These are phyloP conservation scores for Ondatra zibethicus DNA, from an alignment of 2,113 vertebrate genomes.

Conservation along the genomic window DNA sequence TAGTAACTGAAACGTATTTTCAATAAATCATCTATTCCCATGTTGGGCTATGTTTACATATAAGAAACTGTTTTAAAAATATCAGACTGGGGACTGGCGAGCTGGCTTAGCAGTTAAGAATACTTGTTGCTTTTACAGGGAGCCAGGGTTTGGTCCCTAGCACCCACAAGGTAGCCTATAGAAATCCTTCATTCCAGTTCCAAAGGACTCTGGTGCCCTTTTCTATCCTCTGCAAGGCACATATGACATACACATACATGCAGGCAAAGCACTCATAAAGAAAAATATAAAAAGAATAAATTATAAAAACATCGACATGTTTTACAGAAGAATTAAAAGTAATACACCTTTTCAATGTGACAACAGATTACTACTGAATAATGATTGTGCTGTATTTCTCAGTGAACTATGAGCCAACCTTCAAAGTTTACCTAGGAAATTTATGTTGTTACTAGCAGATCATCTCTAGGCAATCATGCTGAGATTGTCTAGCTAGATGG, in stretches of 20 bases:
- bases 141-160: not conserved
- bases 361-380: not conserved
- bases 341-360: not conserved
- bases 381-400: not conserved
- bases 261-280: not conserved
- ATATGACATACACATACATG: not conserved
- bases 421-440: not conserved
- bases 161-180: not conserved
- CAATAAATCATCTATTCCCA: not conserved
- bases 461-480: not conserved
- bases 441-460: not conserved
- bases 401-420: too few species aligned
- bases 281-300: not conserved
- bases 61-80: constrained; percentile 18
- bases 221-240: not conserved
- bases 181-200: not conserved
- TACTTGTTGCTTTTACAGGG: not conserved
- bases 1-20: constrained; percentile 17
- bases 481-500: not conserved
- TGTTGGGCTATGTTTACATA: not conserved
- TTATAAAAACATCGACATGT: not conserved
- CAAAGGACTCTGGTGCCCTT: not conserved
- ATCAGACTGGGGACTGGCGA: not conserved
- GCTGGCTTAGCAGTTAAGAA: not conserved
- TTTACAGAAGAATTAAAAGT: constrained; percentile 5